Evolutionary conservation across 2,888 invertebrate genomes (phyloP).

Genomic region (Cheilosia vulpina): DNA sequence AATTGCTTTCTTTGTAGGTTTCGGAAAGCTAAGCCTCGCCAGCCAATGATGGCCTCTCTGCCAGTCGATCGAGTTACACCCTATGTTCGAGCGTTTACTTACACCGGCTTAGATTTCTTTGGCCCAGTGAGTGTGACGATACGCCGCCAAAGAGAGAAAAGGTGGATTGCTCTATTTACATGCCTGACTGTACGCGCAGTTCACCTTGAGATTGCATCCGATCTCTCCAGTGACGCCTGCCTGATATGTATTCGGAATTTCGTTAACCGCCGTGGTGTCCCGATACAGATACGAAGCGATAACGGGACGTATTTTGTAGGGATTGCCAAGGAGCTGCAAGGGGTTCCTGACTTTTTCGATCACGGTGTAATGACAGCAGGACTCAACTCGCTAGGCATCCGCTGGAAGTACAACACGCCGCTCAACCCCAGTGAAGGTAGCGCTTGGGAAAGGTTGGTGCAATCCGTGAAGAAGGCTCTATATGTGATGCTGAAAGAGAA

Average conservation of each 20-base stretch:
- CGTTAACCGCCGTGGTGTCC: conserved; percentile 58
- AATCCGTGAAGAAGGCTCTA: conserved; percentile 15
- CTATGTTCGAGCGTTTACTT: conserved; percentile 1
- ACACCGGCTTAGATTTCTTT: conserved; percentile 63
- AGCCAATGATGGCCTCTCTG: conserved; percentile 52
- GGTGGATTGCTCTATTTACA: too few relatives aligned
- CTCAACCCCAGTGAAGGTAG: conserved; percentile 33
- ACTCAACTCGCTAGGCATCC: neutral
- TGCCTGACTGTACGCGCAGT: too few relatives aligned
- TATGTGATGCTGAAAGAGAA: neutral
- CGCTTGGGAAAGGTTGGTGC: conserved; percentile 36
- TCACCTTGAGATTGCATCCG: too few relatives aligned
- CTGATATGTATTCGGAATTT: conserved; percentile 60
- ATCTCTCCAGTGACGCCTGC: conserved; percentile 55
- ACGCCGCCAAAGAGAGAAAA: too few relatives aligned
- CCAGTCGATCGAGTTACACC: conserved; percentile 27
- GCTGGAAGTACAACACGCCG: conserved; percentile 40
- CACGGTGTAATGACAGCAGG: neutral
- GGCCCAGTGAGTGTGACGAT: conserved; percentile 28
- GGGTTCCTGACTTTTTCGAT: neutral
- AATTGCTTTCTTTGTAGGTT: neutral
- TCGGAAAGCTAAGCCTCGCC: neutral
- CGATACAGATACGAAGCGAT: conserved; percentile 45
- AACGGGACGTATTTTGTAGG: conserved; percentile 70
- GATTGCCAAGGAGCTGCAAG: conserved; percentile 21